Conservation (phyloP, 2,888 invertebrate genomes). For the Heterodera filipjevi region DNA sequence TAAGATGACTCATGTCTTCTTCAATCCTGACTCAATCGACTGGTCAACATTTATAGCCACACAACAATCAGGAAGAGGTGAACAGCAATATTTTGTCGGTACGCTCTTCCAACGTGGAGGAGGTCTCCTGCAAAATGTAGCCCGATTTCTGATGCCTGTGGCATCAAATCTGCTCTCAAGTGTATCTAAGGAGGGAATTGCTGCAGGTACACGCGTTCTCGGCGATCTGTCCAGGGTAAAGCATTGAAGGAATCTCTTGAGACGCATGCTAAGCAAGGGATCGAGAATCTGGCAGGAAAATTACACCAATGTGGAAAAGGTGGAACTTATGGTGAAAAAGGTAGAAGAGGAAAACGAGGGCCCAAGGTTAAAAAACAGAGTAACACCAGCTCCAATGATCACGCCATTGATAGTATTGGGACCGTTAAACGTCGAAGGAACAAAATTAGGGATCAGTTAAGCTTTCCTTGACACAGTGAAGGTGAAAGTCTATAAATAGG, state of each 20-base stretch:
- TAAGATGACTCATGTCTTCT: too few species aligned
- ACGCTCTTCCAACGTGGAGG: not conserved
- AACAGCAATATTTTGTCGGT: not conserved
- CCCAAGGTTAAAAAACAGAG: not conserved
- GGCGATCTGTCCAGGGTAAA: conserved; percentile 16
- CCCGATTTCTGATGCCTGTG: too few species aligned
- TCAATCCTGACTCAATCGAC: too few species aligned
- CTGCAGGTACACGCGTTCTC: conserved; percentile 10
- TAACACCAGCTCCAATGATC: too few species aligned
- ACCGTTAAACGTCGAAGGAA: not conserved
- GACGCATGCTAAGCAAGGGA: not conserved
- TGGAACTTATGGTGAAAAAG: too few species aligned
- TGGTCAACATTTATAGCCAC: not conserved
- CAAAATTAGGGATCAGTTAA: too few species aligned
- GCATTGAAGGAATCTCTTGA: conserved; percentile 4
- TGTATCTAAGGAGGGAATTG: too few species aligned
- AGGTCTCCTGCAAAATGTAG: too few species aligned
- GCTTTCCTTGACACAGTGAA: not conserved
- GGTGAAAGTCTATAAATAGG: not conserved
- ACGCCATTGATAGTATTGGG: too few species aligned
- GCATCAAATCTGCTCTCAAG: too few species aligned
- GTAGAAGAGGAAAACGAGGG: too few species aligned
- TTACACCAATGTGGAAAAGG: conserved; percentile 23
- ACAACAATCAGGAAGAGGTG: conserved; percentile 8
- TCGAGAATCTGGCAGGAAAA: conserved; percentile 16